Base-by-base conservation (phyloP, 30 jellyfish, hydroid and myxozoan species). In the Cassiopea andromeda region DNA sequence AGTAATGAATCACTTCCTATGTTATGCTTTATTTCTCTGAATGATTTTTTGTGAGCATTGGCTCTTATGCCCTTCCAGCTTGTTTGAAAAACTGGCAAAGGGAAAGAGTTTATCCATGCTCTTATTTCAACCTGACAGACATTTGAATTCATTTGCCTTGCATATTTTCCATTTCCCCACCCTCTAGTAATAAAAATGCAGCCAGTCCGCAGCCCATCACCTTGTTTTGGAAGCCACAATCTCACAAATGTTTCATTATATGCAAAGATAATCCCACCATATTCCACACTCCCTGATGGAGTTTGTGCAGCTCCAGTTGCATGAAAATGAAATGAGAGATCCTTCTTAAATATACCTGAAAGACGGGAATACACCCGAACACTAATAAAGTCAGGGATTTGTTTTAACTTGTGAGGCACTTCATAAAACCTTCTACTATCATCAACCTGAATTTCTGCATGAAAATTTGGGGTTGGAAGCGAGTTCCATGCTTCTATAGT, bases 111-210 rank as follows among this genome's bases (percentile, higher is more conserved):
- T 16, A 96, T 91, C 99, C 99, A 96, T 12, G 96, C 82, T 70
- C 99, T 79, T 43, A 96, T 85, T 54, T 96, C 97, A 44, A 96
- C 91, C 15, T 84, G 97, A 60, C 99, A 96, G 27, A 84, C 84
- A 47, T 75, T 69, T 17, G 97, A 71, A 84, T 74, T 77, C 96
- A 94, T 67, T 58, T 84, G 90, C 3, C 48, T 74, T 12, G 97
- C 46, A 64, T 91, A 70, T 78, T 81, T 88, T 7, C 99, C 98
- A 87, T 84, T 77, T 18, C 99, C 99, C 99, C 99, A 96, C n/a
- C 99, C 95, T 78, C 82, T 89, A 2, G 96, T 87, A 38, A 96
- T 71, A 45, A 46, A 67, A 47, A 92, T 89, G 73, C 99, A 96
- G 16, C 99, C 97, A 1, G 97, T 85, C 43, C 77, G 80, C 2